Base-by-base conservation (phyloP, 2,797 vertebrate genomes). In the Cryptoblepharus egeriae region DNA sequence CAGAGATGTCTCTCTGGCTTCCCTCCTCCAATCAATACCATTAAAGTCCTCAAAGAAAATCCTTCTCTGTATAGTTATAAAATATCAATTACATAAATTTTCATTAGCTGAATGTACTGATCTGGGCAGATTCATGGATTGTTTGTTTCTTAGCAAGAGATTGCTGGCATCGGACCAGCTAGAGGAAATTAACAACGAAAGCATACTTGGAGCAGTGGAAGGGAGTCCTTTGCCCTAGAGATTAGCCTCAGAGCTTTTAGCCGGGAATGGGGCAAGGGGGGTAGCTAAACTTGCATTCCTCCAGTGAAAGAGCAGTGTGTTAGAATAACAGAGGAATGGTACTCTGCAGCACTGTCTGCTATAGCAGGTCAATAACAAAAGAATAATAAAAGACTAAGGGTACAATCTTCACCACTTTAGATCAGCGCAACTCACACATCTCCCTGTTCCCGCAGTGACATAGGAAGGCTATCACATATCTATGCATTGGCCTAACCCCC, bases 71-170 rank as follows among this genome's bases (percentile, higher is more conserved):
- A 92, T 79, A 92, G 91, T 94, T 95, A 95, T 95, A 95, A 95
- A 95, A 95, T 95, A 93, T 95, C 94, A 95, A 95, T 95, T 94
- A 95, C 93, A 93, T 95, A 91, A 93, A 93, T 95, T 95, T 95
- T 95, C 93, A 95, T 95, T 95, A 95, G 93, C 92, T 93, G 93
- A 91, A 93, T 93, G 94, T 90, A 92, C 90, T 81, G 84, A 94
- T 94, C 92, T 84, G 88, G 87, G 73, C 89, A 91, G 92, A 91
- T 92, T 86, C 90, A 88, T 16, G 39, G 77, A 85, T 88, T 93
- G 93, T 75, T 93, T 95, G 92, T 92, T 93, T 91, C 90, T 94
- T 80, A 52, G 88, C 1, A 81, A 91, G 88, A 87, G 82, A 15
- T 69, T 81, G 85, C 60, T 94, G 92, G 92, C 92, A 39, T 7